Percentiles rank a stretch among this genome's conserved stretches.
These are phyloP conservation scores for Phalacrocorax carbo DNA, from an alignment of 2,113 vertebrate species.

Conservation along the genomic window DNA sequence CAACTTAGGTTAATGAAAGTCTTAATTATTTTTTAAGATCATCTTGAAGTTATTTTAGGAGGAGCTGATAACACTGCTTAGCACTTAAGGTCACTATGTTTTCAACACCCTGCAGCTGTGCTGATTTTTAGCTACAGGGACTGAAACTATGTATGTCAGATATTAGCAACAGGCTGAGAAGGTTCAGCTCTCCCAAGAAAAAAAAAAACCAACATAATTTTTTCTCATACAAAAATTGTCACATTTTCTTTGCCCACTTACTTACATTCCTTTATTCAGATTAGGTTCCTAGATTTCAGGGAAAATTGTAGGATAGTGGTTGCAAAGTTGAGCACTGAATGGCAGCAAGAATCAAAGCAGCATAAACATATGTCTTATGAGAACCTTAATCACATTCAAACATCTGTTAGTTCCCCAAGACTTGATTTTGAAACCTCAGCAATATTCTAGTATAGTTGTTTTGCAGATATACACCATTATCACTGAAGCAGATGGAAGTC, in stretches of 20 bases:
- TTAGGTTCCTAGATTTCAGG: not conserved
- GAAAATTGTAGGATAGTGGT: not conserved
- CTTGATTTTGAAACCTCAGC: not conserved
- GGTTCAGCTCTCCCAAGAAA: not conserved
- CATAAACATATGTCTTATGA: not conserved
- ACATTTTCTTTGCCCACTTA: not conserved
- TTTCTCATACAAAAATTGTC: not conserved
- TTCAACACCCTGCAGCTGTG: not conserved
- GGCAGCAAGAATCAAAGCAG: not conserved
- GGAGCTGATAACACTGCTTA: not conserved
- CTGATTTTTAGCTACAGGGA: not conserved
- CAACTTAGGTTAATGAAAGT: not conserved
- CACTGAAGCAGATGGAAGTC: not conserved
- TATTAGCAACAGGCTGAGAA: not conserved
- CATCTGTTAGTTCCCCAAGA: not conserved
- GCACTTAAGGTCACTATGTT: not conserved
- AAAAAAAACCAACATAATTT: not conserved
- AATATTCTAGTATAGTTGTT: not conserved
- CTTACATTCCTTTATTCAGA: not conserved
- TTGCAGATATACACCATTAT: not conserved
- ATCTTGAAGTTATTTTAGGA: not conserved
- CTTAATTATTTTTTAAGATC: not conserved
- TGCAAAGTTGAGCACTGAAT: not conserved
- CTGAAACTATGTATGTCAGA: not conserved
- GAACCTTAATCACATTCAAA: not conserved